Evolutionary conservation across 2,113 vertebrate genomes (phyloP).

Genomic region (Neoarius graeffei): DNA sequence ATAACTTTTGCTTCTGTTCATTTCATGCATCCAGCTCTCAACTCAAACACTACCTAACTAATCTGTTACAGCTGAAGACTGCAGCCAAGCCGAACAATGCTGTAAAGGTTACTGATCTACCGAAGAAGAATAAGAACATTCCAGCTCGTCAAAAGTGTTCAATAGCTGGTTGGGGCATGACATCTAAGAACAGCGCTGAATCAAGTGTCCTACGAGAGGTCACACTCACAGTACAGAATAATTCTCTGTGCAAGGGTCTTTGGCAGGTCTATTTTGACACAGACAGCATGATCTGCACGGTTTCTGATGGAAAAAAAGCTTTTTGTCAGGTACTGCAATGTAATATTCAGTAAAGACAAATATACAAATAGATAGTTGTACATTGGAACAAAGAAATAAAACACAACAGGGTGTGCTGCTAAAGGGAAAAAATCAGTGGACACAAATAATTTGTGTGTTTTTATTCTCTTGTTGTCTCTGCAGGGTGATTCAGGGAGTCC

Average conservation of each 20-base stretch:
- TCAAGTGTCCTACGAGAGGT: slow-evolving; percentile 45
- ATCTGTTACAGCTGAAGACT: slow-evolving; percentile 46
- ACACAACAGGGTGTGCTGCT: too few species aligned
- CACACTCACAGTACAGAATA: slow-evolving; percentile 10
- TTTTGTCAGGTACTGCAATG: slow-evolving; percentile 49
- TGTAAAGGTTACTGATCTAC: slow-evolving; percentile 28
- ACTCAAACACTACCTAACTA: background rate
- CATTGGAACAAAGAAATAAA: too few species aligned
- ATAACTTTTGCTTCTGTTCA: slow-evolving; percentile 9
- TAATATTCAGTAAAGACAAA: background rate
- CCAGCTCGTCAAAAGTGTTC: slow-evolving; percentile 21
- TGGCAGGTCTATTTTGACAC: slow-evolving; percentile 19
- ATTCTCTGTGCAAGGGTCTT: slow-evolving; percentile 12
- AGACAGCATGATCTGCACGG: slow-evolving; percentile 47
- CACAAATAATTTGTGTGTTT: background rate
- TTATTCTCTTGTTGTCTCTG: background rate
- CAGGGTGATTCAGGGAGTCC: slow-evolving; percentile 57
- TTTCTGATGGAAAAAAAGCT: slow-evolving; percentile 4
- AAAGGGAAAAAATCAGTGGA: too few species aligned
- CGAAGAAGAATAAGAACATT: background rate
- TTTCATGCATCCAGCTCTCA: background rate
- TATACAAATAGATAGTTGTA: background rate
- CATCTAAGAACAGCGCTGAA: background rate
- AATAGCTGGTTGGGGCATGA: slow-evolving; percentile 51
- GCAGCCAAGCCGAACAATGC: slow-evolving; percentile 36